Evolutionary conservation across 2,888 invertebrate genomes (phyloP), one percentile per base, ranked within the genome.

Genomic region (Kryphioiulus occultus): DNA sequence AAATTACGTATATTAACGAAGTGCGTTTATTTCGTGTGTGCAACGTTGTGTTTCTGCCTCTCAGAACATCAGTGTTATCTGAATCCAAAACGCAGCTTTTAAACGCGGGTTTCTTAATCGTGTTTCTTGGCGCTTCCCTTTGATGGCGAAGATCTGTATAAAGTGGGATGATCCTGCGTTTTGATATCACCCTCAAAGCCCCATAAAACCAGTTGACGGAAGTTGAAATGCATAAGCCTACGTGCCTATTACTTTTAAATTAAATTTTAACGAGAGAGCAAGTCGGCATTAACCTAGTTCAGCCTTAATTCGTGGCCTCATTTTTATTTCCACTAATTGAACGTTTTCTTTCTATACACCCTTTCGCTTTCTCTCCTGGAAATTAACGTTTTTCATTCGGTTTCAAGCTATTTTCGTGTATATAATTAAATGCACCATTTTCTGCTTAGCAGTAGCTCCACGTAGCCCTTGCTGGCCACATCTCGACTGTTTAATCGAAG

Each of bases 171-270:
- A 68, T 22, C 68, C 68, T 53, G 68, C 22, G 68, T 68, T 22
- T 68, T 26, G 68, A 68, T 68, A 68, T 22, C 26, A 26, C 68
- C 22, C 68, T 68, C 26, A 26, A 68, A 68, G n/a, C 10, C 7
- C 68, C 68, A 68, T 68, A 68, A 68, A 68, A 68, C 68, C 68
- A 68, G 68, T 68, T 68, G 68, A 68, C 68, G 68, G 68, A 68
- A 68, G 68, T 68, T 68, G 68, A 68, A 68, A 68, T 68, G 68
- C 22, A 26, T 26, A 9, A 68, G 26, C 68, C 26, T 68, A 26
- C 68, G 68, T 68, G 26, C 22, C 26, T 22, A 19, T 68, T 68
- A 68, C 12, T 22, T 68, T 68, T 22, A 68, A 68, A 68, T 68
- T 68, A 68, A 68, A 68, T 26, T 68, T 68, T 68, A 68, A 68